Evolutionary conservation across 2,113 vertebrate genomes (phyloP), one percentile per base, ranked within the genome.

Genomic region (Oostethus manadensis): DNA sequence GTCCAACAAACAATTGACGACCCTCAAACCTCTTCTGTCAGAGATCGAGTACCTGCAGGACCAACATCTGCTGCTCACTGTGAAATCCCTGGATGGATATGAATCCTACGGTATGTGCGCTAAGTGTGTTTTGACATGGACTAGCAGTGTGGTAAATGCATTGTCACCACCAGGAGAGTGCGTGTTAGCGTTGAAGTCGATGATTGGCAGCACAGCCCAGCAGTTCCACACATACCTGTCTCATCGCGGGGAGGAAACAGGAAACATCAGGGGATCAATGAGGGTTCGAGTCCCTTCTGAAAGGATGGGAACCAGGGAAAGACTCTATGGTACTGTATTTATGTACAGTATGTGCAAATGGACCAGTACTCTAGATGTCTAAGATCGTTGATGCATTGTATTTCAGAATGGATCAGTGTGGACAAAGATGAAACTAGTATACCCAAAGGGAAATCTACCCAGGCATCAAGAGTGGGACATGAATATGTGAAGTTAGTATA

Each of bases 31-130:
- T n/a, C 94, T 98, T 42, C 91, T 98, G 38, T 96, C 96, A 0
- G 96, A 98, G 58, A 95, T 98, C 0, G 96, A 98, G 76, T 98
- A 98, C 68, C 91, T 98, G 35, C 96, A 98, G 84, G 96, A 98
- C 87, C 96, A 98, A 75, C 96, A 98, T 69, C 89, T 98, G 56
- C 88, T 98, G 74, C 91, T 98, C 48, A 98, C 94, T 0, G 95
- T 98, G 71, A 98, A 98, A 58, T 98, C 96, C 4, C 85, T 98
- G 49, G 96, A 98, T 0, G 94, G 96, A 68, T 98, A 95, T 0
- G 96, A 97, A 79, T 97, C 95, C 29, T 98, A 97, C 0, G 96
- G 94, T 98, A 85, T 18, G 26, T 58, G 54, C 26, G 17, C 44
- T 0, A 13, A 16, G 46, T 29, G 22, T 35, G 22, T 33, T 46